phyloP scores from a whole-genome alignment of 2,113 vertebrate species.

The Isurus oxyrinchus region DNA sequence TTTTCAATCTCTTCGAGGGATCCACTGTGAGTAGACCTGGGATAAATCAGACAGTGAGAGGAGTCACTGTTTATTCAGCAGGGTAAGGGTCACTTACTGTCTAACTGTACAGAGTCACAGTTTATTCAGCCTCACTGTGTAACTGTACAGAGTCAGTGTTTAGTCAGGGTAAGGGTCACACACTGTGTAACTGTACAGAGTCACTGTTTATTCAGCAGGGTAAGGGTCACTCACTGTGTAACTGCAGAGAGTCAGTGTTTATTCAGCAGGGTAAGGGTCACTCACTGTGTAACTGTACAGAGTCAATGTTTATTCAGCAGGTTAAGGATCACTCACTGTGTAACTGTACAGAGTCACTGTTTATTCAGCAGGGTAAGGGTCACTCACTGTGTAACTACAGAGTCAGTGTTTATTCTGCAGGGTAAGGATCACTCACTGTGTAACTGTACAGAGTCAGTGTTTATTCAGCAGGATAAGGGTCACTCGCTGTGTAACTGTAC shows the following conservation, averaged over 20 bases:
- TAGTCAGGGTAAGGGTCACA: not conserved
- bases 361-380: not conserved
- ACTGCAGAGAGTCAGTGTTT: not conserved
- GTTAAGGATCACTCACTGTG: not conserved
- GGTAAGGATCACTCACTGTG: too few species aligned
- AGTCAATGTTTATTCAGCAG: not conserved
- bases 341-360: not conserved
- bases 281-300: not conserved
- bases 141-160: not conserved
- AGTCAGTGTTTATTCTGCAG: too few species aligned
- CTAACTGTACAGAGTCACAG: not conserved
- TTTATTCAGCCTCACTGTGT: not conserved
- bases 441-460: too few species aligned
- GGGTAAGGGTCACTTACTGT: not conserved
- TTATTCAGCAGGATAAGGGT: too few species aligned
- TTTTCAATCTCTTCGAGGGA: conserved; percentile 73
- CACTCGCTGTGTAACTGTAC: too few species aligned
- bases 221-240: not conserved
- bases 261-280: not conserved
- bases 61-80: not conserved
- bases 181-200: not conserved
- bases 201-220: not conserved
- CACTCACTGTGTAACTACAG: not conserved
- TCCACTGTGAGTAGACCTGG: conserved; percentile 78
- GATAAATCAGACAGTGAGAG: not conserved